A percentile compares a stretch with the other conserved stretches of the same genome.
These are phyloP conservation scores for Hyposoter dolosus DNA, from an alignment of 2,888 invertebrate genomes.

Conservation along the genomic window DNA sequence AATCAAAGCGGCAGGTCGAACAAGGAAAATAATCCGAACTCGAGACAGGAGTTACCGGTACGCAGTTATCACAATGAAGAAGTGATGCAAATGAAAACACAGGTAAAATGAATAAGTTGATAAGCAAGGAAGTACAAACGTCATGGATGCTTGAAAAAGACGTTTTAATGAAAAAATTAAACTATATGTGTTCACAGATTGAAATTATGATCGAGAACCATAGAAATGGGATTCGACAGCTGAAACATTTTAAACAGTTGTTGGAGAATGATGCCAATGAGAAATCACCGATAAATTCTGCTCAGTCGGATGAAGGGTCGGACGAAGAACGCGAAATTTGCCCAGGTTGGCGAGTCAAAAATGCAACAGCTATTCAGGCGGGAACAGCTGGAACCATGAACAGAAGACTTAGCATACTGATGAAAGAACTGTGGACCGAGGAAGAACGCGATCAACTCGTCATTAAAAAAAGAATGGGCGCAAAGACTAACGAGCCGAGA, in stretches of 20 bases:
- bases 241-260: not conserved
- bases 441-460: not conserved
- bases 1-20: no score
- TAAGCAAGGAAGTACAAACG: no score
- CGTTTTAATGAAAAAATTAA: no score
- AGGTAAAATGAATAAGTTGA: no score
- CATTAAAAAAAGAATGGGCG: slow-evolving; percentile 10
- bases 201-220: no score
- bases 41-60: no score
- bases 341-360: slow-evolving; percentile 4
- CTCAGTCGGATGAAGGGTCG: not conserved
- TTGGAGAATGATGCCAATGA: not conserved
- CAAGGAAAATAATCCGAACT: no score
- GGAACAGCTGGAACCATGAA: not conserved
- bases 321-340: not conserved
- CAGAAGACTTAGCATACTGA: not conserved
- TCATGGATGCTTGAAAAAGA: no score
- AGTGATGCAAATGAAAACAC: no score
- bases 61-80: no score
- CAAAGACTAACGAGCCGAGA: not conserved
- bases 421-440: slow-evolving; percentile 2
- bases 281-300: not conserved
- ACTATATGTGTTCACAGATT: no score
- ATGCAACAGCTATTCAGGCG: not conserved
- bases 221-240: no score